Evolutionary conservation across 2,797 vertebrate genomes (phyloP), one percentile per base, ranked within the genome.

Genomic region (Pagetopsis macropterus): DNA sequence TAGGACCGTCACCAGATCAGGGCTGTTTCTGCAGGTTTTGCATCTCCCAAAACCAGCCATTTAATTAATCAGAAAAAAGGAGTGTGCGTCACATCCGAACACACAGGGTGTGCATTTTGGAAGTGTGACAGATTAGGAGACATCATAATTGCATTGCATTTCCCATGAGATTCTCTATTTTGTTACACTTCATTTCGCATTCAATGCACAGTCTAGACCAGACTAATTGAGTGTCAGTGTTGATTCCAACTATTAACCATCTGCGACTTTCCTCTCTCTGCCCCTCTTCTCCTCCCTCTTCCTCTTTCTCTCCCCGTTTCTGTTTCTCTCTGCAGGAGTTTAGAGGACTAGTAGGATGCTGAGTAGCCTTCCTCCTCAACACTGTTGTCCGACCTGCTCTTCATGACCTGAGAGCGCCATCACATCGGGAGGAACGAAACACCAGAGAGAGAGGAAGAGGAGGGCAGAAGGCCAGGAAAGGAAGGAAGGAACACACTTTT

Each of bases 341-440:
- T 79, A 87, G 85, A 84, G 81, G 80, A 81, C 81, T 56, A 92
- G 83, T 94, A 94, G 89, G 90, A 95, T 95, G 94, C 92, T 91
- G 91, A 92, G 87, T 84, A 81, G 72, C 78, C 88, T 82, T 79
- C 85, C 86, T 90, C 85, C 89, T 65, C 71, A 70, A 76, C 82
- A 76, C 78, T 84, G 74, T 82, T 87, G 85, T 87, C 87, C 85
- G 82, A 70, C 63, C 76, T 82, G 87, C 81, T 87, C 91, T 93
- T 91, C 90, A 93, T 95, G 94, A 95, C 93, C 93, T 94, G 84
- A 90, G 79, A 88, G 90, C 75, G 7, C 72, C 74, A 85, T 56
- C 84, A 76, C 85, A 85, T 69, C n/a, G 52, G 89, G 76, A 87
- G 83, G 89, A 93, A 90, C 67, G 72, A 81, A 60, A 88, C 83